Evolutionary conservation across 2,797 vertebrate genomes (phyloP), one percentile per base, ranked within the genome.

Genomic region (Halcyon smyrnensis): DNA sequence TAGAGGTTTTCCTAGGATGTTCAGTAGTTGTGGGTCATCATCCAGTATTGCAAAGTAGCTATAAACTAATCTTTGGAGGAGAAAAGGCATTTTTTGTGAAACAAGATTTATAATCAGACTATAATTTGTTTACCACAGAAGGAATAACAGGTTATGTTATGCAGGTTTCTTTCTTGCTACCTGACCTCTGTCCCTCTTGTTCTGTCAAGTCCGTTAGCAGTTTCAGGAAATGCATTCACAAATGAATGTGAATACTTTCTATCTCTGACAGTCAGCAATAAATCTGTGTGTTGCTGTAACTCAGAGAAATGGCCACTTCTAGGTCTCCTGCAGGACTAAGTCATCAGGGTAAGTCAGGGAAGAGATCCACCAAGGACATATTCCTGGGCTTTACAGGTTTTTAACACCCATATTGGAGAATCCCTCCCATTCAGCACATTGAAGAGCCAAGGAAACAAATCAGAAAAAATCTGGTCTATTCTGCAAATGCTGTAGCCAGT

Each of bases 401-500:
- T 80, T 84, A 54, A 45, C 43, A 11, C 69, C 73, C 7, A 1
- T 74, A 43, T 36, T 80, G 60, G 45, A 27, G n/a, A 90, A 59
- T 77, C 56, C 59, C 51, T 73, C 75, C 45, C 39, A 46, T 69
- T 84, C 63, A n/a, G 63, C 3, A 3, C 14, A 16, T 82, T 70
- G 53, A 74, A 48, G 77, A 93, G 48, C 63, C 73, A 90, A 82
- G 48, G 53, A 80, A 92, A 87, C 48, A 62, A 76, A 93, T 81
- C 24, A 79, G 74, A 84, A 82, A 82, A 84, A 87, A 53, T 57
- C 48, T 87, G 41, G 34, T 77, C 74, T 67, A 37, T 51, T 67
- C 75, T 92, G 74, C 48, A 87, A 93, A 65, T 1, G 20, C 71
- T 90, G 19, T 68, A 75, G 24, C 64, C 37, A 25, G 78, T 93